Percentiles rank a stretch among this genome's conserved stretches.
These are phyloP conservation scores for Drosophila nasuta DNA, from an alignment of 1,140 invertebrate species.

Conservation along the genomic window DNA sequence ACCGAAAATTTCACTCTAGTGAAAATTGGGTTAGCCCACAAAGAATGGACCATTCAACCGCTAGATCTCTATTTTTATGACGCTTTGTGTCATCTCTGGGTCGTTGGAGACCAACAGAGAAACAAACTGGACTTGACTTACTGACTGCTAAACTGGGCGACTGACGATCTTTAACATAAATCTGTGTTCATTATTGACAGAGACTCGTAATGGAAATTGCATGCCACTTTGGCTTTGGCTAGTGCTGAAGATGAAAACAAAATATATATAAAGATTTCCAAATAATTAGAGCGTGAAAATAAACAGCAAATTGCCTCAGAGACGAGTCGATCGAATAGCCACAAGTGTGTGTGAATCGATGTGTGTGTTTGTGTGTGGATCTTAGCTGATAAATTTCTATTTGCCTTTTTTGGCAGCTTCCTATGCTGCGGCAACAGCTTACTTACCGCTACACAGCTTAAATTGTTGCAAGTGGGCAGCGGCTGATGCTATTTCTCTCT, in stretches of 20 bases:
- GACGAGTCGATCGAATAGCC: slow-evolving; percentile 26
- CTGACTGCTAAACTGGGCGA: background rate
- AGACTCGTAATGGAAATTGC: slow-evolving; percentile 56
- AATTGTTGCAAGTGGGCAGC: slow-evolving; percentile 48
- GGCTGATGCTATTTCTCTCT: slow-evolving; percentile 21
- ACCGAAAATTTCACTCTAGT: slow-evolving; percentile 64
- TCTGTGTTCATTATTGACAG: slow-evolving; percentile 29
- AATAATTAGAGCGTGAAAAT: slow-evolving; percentile 83
- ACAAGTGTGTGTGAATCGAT: slow-evolving; percentile 3
- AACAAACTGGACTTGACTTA: background rate
- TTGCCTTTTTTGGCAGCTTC: slow-evolving; percentile 74
- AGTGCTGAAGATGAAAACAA: slow-evolving; percentile 58
- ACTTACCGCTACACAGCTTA: slow-evolving; percentile 33
- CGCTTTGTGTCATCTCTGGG: slow-evolving; percentile 43
- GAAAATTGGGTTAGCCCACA: slow-evolving; percentile 71
- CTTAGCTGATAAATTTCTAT: slow-evolving; percentile 70
- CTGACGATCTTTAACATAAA: background rate
- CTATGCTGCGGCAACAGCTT: slow-evolving; percentile 20
- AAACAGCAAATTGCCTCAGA: slow-evolving; percentile 67
- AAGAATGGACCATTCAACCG: slow-evolving; percentile 22
- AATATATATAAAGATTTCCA: slow-evolving; percentile 65
- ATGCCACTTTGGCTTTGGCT: slow-evolving; percentile 64
- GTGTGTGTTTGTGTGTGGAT: slow-evolving; percentile 41
- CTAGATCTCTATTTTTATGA: slow-evolving; percentile 42
- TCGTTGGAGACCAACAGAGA: slow-evolving; percentile 24